Evolutionary conservation across 1,140 invertebrate species (phyloP), one percentile per base, ranked within the genome.

Genomic region (Marisa cornuarietis): DNA sequence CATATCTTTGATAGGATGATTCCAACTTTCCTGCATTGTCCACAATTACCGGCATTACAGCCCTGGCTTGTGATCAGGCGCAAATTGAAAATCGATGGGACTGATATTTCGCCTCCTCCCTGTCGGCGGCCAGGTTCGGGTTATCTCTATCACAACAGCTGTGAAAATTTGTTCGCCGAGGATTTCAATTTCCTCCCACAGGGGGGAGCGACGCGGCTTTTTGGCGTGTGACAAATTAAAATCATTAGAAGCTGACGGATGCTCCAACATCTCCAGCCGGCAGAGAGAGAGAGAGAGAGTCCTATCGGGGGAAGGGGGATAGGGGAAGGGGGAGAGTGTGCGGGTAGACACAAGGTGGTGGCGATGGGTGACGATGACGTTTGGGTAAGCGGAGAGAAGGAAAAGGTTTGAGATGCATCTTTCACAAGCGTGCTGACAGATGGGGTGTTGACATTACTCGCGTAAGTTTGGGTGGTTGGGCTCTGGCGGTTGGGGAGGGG

Each of bases 161-260:
- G 76, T 63, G 63, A 54, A 69, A 77, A 77, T 77, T 77, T 77
- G 76, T 77, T 65, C 24, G 65, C 54, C 22, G 51, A 31, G 65
- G 76, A 63, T 54, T 77, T 77, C 76, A 77, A 77, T 77, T 77
- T 77, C 76, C 76, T 77, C 61, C 61, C 61, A 42, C 22, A 4
- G 61, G 31, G 8, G 61, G 16, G 20, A 61, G 62, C 11, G 24
- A 58, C 54, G 54, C 54, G 54, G n/a, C 51, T 51, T 73, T 42
- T 24, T 11, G 24, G n/a, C n/a, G 22, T 49, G 51, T 52, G 71
- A 54, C 22, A 68, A 68, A 68, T 68, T 68, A 68, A 68, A 68
- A 68, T 68, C 65, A 68, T 68, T 68, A 68, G 65, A 31, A 13
- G 22, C 22, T n/a, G 65, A 58, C 54, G 54, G 54, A 58, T 58